phyloP scores from a whole-genome alignment of 1,140 invertebrate genomes.

The Chelonus insularis region DNA sequence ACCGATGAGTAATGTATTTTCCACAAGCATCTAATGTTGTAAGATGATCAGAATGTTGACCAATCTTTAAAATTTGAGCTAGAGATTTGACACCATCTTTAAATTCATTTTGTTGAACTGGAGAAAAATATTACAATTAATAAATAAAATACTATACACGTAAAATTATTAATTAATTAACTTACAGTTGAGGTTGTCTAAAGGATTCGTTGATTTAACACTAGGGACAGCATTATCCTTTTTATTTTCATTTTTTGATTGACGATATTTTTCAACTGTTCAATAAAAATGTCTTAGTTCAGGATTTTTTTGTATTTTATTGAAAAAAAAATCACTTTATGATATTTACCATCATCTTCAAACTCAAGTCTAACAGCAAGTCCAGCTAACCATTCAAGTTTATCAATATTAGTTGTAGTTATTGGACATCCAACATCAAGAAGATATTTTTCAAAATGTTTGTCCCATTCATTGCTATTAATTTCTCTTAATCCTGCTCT shows the following conservation, averaged over 20 bases:
- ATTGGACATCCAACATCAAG: constrained; percentile 71
- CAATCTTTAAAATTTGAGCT: constrained; percentile 78
- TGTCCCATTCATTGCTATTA: constrained; percentile 68
- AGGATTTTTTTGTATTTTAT: no score
- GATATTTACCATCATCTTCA: constrained; percentile 73
- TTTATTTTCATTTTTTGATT: constrained; percentile 62
- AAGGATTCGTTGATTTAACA: constrained; percentile 76
- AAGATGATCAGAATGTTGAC: constrained; percentile 80
- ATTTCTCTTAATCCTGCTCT: constrained; percentile 71
- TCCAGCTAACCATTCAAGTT: constrained; percentile 85
- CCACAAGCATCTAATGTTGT: constrained; percentile 76
- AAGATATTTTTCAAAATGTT: constrained; percentile 77
- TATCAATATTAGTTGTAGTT: constrained; percentile 60
- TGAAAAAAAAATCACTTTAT: constrained; percentile 26
- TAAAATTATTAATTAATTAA: constrained; percentile 32
- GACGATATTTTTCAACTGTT: constrained; percentile 71
- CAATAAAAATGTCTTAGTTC: constrained; percentile 14
- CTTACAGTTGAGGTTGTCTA: constrained; percentile 86
- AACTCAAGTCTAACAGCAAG: constrained; percentile 83
- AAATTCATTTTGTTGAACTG: constrained; percentile 66
- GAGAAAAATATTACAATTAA: not conserved
- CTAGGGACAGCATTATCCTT: constrained; percentile 66
- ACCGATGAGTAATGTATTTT: constrained; percentile 67
- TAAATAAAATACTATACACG: constrained; percentile 1
- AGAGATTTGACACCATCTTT: constrained; percentile 76